phyloP scores from a whole-genome alignment of 2,797 vertebrate genomes.

The Premnoplex brunnescens region DNA sequence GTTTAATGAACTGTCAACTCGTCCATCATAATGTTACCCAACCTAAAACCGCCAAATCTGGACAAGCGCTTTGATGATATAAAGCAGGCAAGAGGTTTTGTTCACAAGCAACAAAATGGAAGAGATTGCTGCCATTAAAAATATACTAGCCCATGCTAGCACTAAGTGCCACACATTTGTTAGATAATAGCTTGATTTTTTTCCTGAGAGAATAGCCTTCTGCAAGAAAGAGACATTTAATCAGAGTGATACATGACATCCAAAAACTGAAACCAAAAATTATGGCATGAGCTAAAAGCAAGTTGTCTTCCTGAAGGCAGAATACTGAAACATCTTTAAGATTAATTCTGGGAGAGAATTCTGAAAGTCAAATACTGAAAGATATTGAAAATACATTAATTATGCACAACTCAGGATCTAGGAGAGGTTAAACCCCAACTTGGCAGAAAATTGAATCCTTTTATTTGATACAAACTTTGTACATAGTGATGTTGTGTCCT shows the following conservation, averaged over 20 bases:
- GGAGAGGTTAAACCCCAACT: constrained; percentile 67
- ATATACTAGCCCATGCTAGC: constrained; percentile 52
- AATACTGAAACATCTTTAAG: constrained; percentile 65
- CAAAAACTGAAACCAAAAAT: constrained; percentile 61
- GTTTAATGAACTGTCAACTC: constrained; percentile 70
- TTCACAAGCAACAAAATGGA: constrained; percentile 59
- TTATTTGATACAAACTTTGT: constrained; percentile 68
- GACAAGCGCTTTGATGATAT: constrained; percentile 60
- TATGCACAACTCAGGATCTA: constrained; percentile 61
- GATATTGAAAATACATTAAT: constrained; percentile 70
- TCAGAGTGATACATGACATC: constrained; percentile 60
- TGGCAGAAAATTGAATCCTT: constrained; percentile 69
- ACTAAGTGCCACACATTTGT: constrained; percentile 64
- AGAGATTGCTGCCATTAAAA: constrained; percentile 66
- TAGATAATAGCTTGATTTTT: constrained; percentile 60
- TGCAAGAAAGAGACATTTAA: constrained; percentile 66
- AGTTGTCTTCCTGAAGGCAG: constrained; percentile 58
- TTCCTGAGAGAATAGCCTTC: constrained; percentile 47
- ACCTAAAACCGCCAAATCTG: constrained; percentile 57
- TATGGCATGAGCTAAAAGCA: constrained; percentile 40
- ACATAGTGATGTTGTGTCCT: constrained; percentile 39
- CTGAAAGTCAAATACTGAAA: constrained; percentile 66
- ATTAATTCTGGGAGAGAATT: constrained; percentile 66
- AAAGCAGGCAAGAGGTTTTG: constrained; percentile 61
- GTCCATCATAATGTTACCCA: constrained; percentile 63